Conservation (phyloP, 1,140 invertebrate species). For the Zaprionus taronus region DNA sequence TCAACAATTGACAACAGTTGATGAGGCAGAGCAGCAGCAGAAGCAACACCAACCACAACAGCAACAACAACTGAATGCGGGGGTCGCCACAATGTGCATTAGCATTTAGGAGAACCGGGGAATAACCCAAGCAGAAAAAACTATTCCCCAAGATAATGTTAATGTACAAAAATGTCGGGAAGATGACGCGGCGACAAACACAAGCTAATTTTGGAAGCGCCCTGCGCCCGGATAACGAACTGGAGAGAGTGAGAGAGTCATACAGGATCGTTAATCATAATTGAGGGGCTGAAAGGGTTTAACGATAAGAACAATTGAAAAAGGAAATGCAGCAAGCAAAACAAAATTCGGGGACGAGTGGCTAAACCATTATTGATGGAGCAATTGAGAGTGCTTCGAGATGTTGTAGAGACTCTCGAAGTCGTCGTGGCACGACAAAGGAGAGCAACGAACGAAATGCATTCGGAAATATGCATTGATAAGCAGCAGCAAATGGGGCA, state of each 20-base stretch:
- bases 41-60: constrained; percentile 11
- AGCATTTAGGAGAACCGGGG: constrained; percentile 21
- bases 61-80: constrained; percentile 47
- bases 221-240: constrained; percentile 5
- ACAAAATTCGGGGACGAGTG: constrained; percentile 12
- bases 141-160: constrained; percentile 33
- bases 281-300: constrained; percentile 63
- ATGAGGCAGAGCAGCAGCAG: constrained; percentile 16
- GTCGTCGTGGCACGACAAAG: constrained; percentile 25
- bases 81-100: constrained; percentile 46
- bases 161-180: constrained; percentile 59
- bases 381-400: not conserved
- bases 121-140: constrained; percentile 22
- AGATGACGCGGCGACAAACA: constrained; percentile 58
- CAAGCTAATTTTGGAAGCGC: constrained; percentile 63
- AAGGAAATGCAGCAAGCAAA: constrained; percentile 29
- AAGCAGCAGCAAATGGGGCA: constrained; percentile 12
- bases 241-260: not conserved
- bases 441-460: constrained; percentile 3
- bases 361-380: constrained; percentile 44
- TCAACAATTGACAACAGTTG: constrained; percentile 74
- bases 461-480: constrained; percentile 35
- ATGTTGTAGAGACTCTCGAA: not conserved
- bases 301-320: constrained; percentile 52
- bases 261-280: constrained; percentile 71